phyloP scores from a whole-genome alignment of 2,888 invertebrate species.

The Limnephilus marmoratus region DNA sequence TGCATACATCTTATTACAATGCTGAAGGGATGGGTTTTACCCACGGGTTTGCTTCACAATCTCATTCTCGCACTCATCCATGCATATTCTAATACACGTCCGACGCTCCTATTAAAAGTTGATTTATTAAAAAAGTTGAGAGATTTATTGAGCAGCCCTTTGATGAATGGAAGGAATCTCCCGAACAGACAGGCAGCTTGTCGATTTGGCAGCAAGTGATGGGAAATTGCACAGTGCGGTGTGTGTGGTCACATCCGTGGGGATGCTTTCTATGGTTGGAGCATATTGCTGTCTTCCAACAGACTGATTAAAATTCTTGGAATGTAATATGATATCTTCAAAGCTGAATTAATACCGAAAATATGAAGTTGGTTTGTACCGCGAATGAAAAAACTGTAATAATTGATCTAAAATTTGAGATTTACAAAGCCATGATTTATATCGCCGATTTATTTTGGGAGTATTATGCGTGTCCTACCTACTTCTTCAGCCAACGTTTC shows the following conservation, averaged over 20 bases:
- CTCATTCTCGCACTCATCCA: neutral
- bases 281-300: neutral
- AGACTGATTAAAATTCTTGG: neutral
- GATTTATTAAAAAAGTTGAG: neutral
- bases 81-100: neutral
- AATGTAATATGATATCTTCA: too few relatives aligned
- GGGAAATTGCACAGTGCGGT: constrained; percentile 21
- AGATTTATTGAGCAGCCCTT: neutral
- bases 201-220: neutral
- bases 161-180: neutral
- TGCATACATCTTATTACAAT: neutral
- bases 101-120: neutral
- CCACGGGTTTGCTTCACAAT: neutral
- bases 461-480: too few relatives aligned
- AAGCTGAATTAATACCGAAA: too few relatives aligned
- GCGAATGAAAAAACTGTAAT: too few relatives aligned
- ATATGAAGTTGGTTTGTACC: too few relatives aligned
- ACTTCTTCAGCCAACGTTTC: too few relatives aligned
- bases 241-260: constrained; percentile 4
- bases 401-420: too few relatives aligned
- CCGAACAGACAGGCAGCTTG: neutral
- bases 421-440: too few relatives aligned
- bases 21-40: neutral
- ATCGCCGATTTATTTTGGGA: too few relatives aligned
- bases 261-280: neutral